Evolutionary conservation across 2,888 invertebrate species (phyloP).

Genomic region (Unio delphinus): DNA sequence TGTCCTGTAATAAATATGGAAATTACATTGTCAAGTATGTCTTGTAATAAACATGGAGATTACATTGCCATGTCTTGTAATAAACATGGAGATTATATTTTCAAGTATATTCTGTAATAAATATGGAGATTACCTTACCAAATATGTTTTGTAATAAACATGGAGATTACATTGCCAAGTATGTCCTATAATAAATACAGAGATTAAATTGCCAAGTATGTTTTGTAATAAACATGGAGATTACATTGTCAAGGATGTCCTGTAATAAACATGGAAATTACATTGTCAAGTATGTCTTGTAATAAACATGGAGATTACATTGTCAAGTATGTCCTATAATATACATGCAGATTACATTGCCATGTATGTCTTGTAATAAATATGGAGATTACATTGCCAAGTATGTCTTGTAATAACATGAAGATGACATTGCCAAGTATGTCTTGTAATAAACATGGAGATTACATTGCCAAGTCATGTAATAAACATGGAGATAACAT

Average conservation of each 20-base stretch:
- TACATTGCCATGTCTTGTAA: background rate
- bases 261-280: background rate
- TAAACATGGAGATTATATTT: background rate
- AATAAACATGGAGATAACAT: conserved; percentile 28
- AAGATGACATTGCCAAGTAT: background rate
- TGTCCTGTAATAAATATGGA: conserved; percentile 36
- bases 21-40: background rate
- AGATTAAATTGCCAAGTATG: conserved; percentile 50
- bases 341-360: background rate
- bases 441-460: background rate
- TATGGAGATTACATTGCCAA: background rate
- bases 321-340: conserved; percentile 54
- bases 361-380: background rate
- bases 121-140: conserved; percentile 30
- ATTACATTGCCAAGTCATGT: conserved; percentile 34
- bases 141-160: conserved; percentile 14
- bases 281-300: background rate
- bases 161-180: conserved; percentile 24
- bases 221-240: background rate
- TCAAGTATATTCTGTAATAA: background rate
- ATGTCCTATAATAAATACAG: too few relatives aligned
- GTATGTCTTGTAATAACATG: background rate
- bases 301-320: conserved; percentile 27
- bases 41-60: background rate
- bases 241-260: background rate